Percentiles rank a stretch among this genome's conserved stretches.
phyloP scores from a whole-genome alignment of 2,797 vertebrate species.

The Taeniopygia guttata region DNA sequence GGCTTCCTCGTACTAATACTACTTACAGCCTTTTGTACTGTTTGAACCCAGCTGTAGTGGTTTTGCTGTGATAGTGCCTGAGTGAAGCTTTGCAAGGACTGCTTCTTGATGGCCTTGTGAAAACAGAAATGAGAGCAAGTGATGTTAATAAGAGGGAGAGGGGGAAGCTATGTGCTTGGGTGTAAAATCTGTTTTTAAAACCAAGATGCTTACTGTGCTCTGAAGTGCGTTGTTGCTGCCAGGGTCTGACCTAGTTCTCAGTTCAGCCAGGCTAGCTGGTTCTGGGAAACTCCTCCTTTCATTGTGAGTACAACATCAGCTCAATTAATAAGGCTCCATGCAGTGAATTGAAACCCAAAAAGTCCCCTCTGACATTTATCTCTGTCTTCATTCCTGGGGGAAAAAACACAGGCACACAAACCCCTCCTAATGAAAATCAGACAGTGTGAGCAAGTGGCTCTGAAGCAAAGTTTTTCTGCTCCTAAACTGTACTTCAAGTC shows the following conservation, averaged over 20 bases:
- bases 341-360: slow-evolving; percentile 8
- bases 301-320: not conserved
- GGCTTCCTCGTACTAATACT: not conserved
- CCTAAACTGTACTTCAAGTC: slow-evolving; percentile 65
- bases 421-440: slow-evolving; percentile 48
- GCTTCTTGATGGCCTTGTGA: not conserved
- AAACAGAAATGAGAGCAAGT: not conserved
- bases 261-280: not conserved
- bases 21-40: not conserved
- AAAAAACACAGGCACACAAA: not conserved
- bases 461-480: slow-evolving; percentile 59
- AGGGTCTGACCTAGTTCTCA: not conserved
- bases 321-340: not conserved
- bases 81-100: not conserved
- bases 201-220: not conserved
- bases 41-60: not conserved
- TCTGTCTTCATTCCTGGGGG: slow-evolving; percentile 22
- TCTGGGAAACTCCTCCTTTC: not conserved
- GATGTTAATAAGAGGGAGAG: not conserved
- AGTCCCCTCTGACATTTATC: slow-evolving; percentile 45
- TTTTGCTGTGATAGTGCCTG: not conserved
- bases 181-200: slow-evolving; percentile 5
- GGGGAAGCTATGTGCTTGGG: not conserved
- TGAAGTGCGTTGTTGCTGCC: not conserved
- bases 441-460: slow-evolving; percentile 29